Evolutionary conservation across 2,113 vertebrate species (phyloP).

Genomic region (Dromaius novaehollandiae): DNA sequence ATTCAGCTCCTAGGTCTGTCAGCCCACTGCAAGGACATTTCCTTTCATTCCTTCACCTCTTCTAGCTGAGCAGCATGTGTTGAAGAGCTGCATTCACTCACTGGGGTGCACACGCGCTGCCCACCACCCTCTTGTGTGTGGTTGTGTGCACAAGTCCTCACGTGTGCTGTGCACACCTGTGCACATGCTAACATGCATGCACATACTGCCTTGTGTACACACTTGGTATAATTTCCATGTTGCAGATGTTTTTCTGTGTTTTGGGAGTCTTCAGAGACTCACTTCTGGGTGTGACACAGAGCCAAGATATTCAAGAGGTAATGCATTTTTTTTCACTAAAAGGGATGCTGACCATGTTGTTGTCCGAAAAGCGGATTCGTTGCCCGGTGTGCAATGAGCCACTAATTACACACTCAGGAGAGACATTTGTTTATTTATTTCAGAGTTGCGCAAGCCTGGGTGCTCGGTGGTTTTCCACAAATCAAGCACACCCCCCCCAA

Average conservation of each 20-base stretch:
- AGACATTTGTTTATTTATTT: too few relatives aligned
- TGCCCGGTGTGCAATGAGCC: too few relatives aligned
- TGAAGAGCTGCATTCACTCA: background rate
- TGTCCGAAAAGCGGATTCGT: too few relatives aligned
- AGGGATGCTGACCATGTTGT: background rate
- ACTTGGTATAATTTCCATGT: fast-evolving
- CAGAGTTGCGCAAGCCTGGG: too few relatives aligned
- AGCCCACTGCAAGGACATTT: background rate
- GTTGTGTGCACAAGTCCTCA: fast-evolving
- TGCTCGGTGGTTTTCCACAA: too few relatives aligned
- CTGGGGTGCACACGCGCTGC: background rate
- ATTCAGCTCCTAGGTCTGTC: background rate
- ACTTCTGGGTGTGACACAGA: background rate
- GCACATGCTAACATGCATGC: fast-evolving
- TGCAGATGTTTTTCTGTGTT: background rate
- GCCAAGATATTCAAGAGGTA: background rate
- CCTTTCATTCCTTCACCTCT: background rate
- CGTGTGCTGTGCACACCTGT: too few relatives aligned
- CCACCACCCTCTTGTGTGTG: background rate
- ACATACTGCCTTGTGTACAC: background rate
- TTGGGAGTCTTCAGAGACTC: background rate
- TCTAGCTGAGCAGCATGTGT: background rate
- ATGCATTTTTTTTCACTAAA: background rate
- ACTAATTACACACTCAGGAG: too few relatives aligned
- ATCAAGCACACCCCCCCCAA: too few relatives aligned